Base-by-base conservation (phyloP, 1,140 invertebrate species). In the Oncopeltus fasciatus region DNA sequence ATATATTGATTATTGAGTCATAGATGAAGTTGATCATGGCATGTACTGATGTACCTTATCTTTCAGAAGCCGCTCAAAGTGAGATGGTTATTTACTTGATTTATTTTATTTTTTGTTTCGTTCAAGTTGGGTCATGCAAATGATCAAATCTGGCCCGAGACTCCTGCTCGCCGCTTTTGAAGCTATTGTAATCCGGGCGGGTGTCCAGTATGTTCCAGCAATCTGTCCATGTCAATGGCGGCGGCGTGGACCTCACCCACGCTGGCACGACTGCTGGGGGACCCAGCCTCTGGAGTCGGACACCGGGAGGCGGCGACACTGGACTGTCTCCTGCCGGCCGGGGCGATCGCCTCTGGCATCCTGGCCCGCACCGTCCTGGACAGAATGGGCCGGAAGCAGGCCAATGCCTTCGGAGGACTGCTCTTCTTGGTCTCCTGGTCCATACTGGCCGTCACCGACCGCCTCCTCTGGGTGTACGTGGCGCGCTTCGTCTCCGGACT, bases 171-270 rank as follows among this genome's bases (percentile, higher is more conserved):
- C n/a, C n/a, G n/a, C n/a, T n/a, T n/a, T n/a, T n/a, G n/a, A n/a
- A n/a, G n/a, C n/a, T n/a, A n/a, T n/a, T n/a, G n/a, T n/a, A n/a
- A n/a, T n/a, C n/a, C n/a, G n/a, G n/a, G n/a, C n/a, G n/a, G n/a
- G n/a, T 8, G 31, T 38, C 1, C 31, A 62, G 60, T 29, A n/a
- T 60, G 59, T 60, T 60, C 27, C 33, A 49, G 29, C 14, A 51
- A 46, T 11, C 21, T 62, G 60, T 27, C 27, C 2, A 38, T 57
- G 60, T 43, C 60, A 3, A 3, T 57, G 21, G 16, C 47, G 16
- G 49, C 47, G 43, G 18, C 60, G 11, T 62, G 60, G 60, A 38
- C 60, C 1, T 53, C 60, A 16, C 60, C 60, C 0, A 29, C 44
- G 4, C 49, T 57, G 16, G 16, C 60, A 26, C 16, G n/a, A 1